Evolutionary conservation across 2,113 vertebrate genomes (phyloP), one percentile per base, ranked within the genome.

Genomic region (Tinamus guttatus): DNA sequence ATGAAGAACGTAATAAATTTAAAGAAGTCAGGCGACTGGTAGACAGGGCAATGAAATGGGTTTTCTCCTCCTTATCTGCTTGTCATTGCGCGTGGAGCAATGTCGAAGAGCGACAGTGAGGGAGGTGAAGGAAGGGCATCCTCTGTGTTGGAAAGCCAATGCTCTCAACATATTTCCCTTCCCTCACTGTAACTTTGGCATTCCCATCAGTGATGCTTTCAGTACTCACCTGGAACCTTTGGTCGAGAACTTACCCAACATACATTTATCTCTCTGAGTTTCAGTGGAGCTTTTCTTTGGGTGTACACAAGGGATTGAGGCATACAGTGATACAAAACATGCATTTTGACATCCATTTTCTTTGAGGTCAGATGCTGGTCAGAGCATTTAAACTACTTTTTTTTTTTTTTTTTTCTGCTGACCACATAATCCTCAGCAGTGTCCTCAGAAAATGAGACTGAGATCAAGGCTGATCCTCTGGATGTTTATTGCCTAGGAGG

Each of bases 391-490:
- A 58, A 67, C 51, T 16, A 43, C 40, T 18, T 22, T 49, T 49
- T 22, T 22, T 21, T 49, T 49, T 47, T 13, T 47, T 13, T 14
- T 85, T 85, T 91, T 70, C 67, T 94, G 40, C 16, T 80, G 40
- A 51, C 22, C 75, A 41, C 8, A 28, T 1, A 64, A 89, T 49
- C 22, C 20, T 36, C 56, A 73, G n/a, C 47, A 77, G 5, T 38
- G 74, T 71, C 45, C 76, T 82, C 54, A 80, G 60, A 87, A 89
- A 56, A 8, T 12, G 0, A 0, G 30, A 56, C 22, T 63, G 54
- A 64, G 41, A 63, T 82, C 47, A 71, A 22, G 91, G 8, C 24
- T 83, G 68, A 64, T 41, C 68, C 85, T 93, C 32, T 56, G 34
- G 19, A 41, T 63, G 17, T 38, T 7, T 43, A 16, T 32, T 54